Evolutionary conservation across 2,113 vertebrate genomes (phyloP).

Genomic region (Sphaerodactylus townsendi): DNA sequence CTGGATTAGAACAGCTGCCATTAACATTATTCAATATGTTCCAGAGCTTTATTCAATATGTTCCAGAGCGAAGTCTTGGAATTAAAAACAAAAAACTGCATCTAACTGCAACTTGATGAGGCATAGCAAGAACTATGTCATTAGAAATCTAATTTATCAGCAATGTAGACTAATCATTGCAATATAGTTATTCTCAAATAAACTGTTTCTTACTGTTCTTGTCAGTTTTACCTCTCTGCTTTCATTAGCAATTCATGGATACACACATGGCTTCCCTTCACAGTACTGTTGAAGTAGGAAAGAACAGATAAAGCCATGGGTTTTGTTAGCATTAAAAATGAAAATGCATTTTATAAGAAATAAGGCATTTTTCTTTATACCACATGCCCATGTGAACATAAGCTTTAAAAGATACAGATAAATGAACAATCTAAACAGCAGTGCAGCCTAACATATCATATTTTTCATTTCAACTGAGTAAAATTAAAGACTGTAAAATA

Average conservation of each 20-base stretch:
- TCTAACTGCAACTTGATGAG: background rate
- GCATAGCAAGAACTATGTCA: background rate
- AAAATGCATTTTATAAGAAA: background rate
- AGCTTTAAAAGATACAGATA: background rate
- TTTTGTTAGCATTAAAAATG: background rate
- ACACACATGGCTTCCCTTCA: no score
- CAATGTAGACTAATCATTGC: no score
- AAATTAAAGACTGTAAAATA: constrained; percentile 13
- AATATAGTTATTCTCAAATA: background rate
- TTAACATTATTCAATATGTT: background rate
- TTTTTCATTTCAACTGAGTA: constrained; percentile 24
- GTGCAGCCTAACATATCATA: background rate
- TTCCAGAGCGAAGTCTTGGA: background rate
- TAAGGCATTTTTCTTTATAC: background rate
- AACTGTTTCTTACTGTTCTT: background rate
- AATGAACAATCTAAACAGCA: background rate
- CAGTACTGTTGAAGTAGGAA: background rate
- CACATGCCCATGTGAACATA: background rate
- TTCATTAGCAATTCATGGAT: background rate
- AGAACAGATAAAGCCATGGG: background rate
- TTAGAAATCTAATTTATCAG: background rate
- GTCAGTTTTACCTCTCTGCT: background rate
- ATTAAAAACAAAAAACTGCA: background rate
- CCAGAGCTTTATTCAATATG: no score
- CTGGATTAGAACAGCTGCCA: background rate